A percentile compares a stretch with the other conserved stretches of the same genome.
Conservation (phyloP, 2,797 vertebrate species). For the Pyrocephalus nanus region DNA sequence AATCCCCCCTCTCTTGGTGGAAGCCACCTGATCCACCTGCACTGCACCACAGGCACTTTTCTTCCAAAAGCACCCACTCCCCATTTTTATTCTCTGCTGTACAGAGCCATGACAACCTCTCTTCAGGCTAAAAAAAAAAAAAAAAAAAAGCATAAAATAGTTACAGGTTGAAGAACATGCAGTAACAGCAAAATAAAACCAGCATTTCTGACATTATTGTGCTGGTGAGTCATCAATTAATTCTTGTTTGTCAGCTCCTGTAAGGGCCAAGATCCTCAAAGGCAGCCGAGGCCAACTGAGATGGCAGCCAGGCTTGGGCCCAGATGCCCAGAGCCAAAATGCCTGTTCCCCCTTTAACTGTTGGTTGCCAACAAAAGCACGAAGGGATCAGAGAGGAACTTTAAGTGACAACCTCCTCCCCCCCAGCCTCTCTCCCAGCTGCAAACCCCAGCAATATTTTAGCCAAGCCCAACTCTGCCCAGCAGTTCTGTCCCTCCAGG, state of each 20-base stretch:
- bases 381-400: not conserved
- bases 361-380: not conserved
- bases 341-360: not conserved
- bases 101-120: not conserved
- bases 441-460: not conserved
- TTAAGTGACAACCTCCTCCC: not conserved
- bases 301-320: not conserved
- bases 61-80: not conserved
- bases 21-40: not conserved
- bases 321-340: not conserved
- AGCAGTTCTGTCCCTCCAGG: not conserved
- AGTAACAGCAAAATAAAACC: not conserved
- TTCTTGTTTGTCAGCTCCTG: conserved; percentile 25
- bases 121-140: not conserved
- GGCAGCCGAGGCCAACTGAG: not conserved
- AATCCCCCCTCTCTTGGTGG: not conserved
- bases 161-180: conserved; percentile 1
- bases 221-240: conserved; percentile 27
- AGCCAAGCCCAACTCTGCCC: not conserved
- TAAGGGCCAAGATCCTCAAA: not conserved
- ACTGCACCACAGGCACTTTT: not conserved
- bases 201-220: not conserved
- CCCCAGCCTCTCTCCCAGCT: not conserved
- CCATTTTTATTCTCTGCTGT: not conserved
- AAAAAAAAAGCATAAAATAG: not conserved